phyloP scores from a whole-genome alignment of 2,888 invertebrate species.

The Ormyrus labotus region DNA sequence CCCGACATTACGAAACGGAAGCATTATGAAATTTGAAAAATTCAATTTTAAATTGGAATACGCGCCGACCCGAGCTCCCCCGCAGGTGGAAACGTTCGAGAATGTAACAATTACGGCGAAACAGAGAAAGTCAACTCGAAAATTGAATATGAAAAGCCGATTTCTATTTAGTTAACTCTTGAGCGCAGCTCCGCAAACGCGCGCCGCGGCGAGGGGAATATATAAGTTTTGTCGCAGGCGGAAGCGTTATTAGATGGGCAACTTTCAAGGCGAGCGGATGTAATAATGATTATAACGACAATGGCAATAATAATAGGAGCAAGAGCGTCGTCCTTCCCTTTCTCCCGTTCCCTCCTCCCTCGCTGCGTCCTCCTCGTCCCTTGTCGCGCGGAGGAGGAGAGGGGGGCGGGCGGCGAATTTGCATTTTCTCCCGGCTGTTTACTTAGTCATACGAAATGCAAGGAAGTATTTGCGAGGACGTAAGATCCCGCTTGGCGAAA shows the following conservation, averaged over 20 bases:
- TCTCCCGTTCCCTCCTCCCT: slow-evolving; percentile 40
- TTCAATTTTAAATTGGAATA: no score
- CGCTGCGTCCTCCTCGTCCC: not conserved
- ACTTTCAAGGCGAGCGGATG: slow-evolving; percentile 33
- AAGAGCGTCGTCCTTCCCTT: slow-evolving; percentile 4
- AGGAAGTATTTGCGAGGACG: slow-evolving; percentile 39
- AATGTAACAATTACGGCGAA: slow-evolving; percentile 24
- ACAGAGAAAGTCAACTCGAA: slow-evolving; percentile 19
- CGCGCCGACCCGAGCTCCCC: no score
- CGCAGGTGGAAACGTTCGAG: not conserved
- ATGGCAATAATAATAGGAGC: slow-evolving; percentile 30
- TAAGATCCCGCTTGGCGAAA: slow-evolving; percentile 41
- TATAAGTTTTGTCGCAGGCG: slow-evolving; percentile 9
- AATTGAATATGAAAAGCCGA: slow-evolving; percentile 50
- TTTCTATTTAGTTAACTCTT: slow-evolving; percentile 45
- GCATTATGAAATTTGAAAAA: no score
- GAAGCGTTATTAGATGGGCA: slow-evolving; percentile 37
- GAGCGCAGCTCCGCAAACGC: not conserved
- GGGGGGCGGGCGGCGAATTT: slow-evolving; percentile 22
- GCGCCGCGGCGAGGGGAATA: not conserved
- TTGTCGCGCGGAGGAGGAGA: not conserved
- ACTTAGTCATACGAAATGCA: slow-evolving; percentile 53
- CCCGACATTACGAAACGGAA: no score
- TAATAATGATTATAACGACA: slow-evolving; percentile 45
- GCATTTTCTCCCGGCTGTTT: slow-evolving; percentile 50